A percentile compares a stretch with the other conserved stretches of the same genome.
Conservation (phyloP, 2,113 vertebrate species). For the Coptodon rendalli region DNA sequence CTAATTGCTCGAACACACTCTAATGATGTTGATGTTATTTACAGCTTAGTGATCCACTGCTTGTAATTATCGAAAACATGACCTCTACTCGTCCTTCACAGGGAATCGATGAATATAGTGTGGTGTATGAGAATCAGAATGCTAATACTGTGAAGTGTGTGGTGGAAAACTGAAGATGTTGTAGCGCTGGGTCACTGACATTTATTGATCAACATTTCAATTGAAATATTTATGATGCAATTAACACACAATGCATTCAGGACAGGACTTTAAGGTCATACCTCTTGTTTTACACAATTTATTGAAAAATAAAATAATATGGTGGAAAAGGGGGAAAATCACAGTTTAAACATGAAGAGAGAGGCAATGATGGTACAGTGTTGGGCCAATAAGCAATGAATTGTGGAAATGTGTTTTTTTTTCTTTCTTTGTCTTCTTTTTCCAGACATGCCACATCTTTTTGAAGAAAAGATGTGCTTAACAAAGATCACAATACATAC, state of each 20-base stretch:
- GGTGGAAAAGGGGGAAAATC: neutral
- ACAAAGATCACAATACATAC: neutral
- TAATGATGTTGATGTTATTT: conserved; percentile 38
- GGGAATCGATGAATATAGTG: conserved; percentile 21
- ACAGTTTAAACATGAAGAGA: neutral
- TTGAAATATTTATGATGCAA: neutral
- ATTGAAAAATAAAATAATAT: neutral
- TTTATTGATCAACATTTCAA: neutral
- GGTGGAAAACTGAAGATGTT: neutral
- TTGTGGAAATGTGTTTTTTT: neutral
- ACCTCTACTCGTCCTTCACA: conserved; percentile 48
- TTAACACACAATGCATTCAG: neutral
- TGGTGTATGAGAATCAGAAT: neutral
- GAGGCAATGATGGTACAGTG: neutral
- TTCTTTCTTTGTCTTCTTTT: neutral
- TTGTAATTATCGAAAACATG: conserved; percentile 48
- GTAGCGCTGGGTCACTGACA: neutral
- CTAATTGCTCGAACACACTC: conserved; percentile 32
- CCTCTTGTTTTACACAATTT: neutral
- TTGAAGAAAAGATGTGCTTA: neutral
- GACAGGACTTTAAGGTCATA: neutral
- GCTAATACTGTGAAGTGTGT: neutral
- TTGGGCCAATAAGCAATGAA: neutral
- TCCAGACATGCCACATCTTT: neutral
- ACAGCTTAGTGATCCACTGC: conserved; percentile 31